These are phyloP conservation scores for Pissodes strobi DNA, from an alignment of 1,140 invertebrate genomes.

Conservation along the genomic window DNA sequence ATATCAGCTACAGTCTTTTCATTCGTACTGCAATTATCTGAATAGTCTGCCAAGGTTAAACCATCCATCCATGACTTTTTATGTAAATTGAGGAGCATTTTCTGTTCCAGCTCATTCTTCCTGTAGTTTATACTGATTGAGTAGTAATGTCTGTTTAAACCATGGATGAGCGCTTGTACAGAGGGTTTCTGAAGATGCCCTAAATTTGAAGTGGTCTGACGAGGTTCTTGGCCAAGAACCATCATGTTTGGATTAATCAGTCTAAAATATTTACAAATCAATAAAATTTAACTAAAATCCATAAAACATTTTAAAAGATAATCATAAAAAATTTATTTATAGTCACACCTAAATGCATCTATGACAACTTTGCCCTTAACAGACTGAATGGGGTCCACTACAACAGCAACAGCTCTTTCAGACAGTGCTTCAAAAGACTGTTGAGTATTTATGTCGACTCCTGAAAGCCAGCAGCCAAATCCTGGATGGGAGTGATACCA, in stretches of 20 bases:
- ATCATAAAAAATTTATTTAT: slow-evolving; percentile 3
- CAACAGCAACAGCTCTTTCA: slow-evolving; percentile 97
- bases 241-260: slow-evolving; percentile 99
- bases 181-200: slow-evolving; percentile 99
- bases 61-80: slow-evolving; percentile 99
- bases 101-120: slow-evolving; percentile 98
- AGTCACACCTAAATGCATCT: slow-evolving; percentile 73
- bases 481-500: slow-evolving; percentile 99
- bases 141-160: slow-evolving; percentile 98
- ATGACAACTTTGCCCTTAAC: slow-evolving; percentile 98
- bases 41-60: slow-evolving; percentile 91
- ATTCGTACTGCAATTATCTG: slow-evolving; percentile 89
- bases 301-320: neutral
- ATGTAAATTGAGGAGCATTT: slow-evolving; percentile 98
- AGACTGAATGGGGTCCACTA: slow-evolving; percentile 99
- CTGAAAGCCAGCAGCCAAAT: slow-evolving; percentile 99
- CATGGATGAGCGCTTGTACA: slow-evolving; percentile 99
- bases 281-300: neutral
- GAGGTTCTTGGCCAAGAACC: slow-evolving; percentile 96
- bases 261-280: slow-evolving; percentile 54
- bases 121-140: slow-evolving; percentile 99
- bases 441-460: slow-evolving; percentile 99
- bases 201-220: slow-evolving; percentile 98
- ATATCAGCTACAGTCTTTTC: slow-evolving; percentile 95
- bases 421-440: slow-evolving; percentile 99